Evolutionary conservation across 2,888 invertebrate genomes (phyloP), one percentile per base, ranked within the genome.

Genomic region (Agrochola lota): DNA sequence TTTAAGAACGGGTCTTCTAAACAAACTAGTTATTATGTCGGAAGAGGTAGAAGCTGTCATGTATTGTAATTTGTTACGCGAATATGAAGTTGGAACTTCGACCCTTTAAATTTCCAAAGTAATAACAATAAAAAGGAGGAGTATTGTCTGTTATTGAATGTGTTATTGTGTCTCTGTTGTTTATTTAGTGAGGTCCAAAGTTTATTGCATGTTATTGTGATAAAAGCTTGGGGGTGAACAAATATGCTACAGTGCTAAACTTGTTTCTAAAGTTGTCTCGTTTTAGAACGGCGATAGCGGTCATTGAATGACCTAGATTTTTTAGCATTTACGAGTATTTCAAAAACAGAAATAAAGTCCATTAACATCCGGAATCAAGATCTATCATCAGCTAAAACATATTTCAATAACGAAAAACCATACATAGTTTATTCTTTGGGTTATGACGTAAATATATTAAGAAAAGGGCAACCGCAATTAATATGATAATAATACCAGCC

Each of bases 51-150:
- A 40, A 35, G n/a, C 46, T 8, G 20, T 20, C 20, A 4, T 26
- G n/a, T 55, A 75, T 59, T 64, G 52, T 81, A 20, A 71, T 59
- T 26, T 57, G 35, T 64, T 20, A 30, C 12, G 35, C 49, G 57
- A 66, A 66, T 57, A 66, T 57, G 46, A 66, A 70, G 55, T 20
- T 40, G 20, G 49, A 35, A 71, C 20, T 64, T 46, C 2, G 4
- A 59, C 20, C 63, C 67, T 67, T 59, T 55, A 71, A 71, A 71
- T 59, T 30, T 35, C 67, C n/a, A 9, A 63, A 52, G 63, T 78
- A 71, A 78, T 83, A 68, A 64, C 78, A 83, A 78, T 63, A 83
- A 68, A 78, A 64, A 72, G 52, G 60, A 67, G 35, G 12, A 35
- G 35, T 70, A 82, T 46, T 64, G 69, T 64, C 17, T 76, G 71